Evolutionary conservation across 2,113 vertebrate species (phyloP).

Genomic region (Saguinus imperator): DNA sequence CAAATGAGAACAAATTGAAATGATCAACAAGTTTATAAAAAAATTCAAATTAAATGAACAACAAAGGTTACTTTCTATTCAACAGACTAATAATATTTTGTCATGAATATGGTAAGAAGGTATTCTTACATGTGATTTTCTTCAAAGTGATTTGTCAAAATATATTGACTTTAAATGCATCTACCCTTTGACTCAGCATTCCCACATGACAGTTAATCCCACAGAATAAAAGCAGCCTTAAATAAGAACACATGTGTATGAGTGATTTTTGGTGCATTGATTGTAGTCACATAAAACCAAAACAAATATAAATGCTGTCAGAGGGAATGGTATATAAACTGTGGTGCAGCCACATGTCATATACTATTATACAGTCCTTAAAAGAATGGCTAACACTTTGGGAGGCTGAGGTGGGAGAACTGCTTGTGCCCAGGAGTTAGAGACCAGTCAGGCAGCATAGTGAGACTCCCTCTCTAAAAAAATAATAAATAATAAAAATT

Average conservation of each 20-base stretch:
- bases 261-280: not conserved
- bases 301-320: not conserved
- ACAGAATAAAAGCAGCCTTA: not conserved
- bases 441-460: too few species aligned
- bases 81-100: not conserved
- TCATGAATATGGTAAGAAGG: not conserved
- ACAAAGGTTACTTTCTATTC: not conserved
- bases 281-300: not conserved
- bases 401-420: too few species aligned
- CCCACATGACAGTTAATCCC: not conserved
- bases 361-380: not conserved
- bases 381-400: not conserved
- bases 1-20: not conserved
- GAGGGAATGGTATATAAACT: not conserved
- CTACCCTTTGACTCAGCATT: not conserved
- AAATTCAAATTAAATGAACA: not conserved
- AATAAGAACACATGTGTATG: not conserved
- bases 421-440: too few species aligned
- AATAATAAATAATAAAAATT: too few species aligned
- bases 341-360: rapidly evolving
- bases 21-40: not conserved
- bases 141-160: not conserved
- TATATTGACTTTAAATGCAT: not conserved
- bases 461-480: too few species aligned
- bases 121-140: not conserved